phyloP scores from a whole-genome alignment of 1,140 invertebrate species.

The Phthorimaea operculella region DNA sequence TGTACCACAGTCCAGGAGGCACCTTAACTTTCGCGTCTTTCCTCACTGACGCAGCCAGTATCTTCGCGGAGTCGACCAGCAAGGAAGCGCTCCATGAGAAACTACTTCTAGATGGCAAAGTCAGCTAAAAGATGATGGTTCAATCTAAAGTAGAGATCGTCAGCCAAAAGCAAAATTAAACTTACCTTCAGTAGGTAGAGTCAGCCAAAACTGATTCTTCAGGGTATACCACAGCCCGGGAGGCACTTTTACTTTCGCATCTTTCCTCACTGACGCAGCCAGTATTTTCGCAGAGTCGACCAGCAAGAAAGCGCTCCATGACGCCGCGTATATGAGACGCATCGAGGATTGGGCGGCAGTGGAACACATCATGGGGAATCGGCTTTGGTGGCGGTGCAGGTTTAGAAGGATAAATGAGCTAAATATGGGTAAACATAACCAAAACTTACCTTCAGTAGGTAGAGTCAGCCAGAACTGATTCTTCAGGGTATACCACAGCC shows the following conservation, averaged over 20 bases:
- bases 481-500: slow-evolving; percentile 31
- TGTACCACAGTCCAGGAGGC: slow-evolving; percentile 41
- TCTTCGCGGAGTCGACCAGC: slow-evolving; percentile 43
- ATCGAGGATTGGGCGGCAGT: slow-evolving; percentile 81
- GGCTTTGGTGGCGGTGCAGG: slow-evolving; percentile 66
- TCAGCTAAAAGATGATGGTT: too few relatives aligned
- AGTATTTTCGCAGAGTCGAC: slow-evolving; percentile 47
- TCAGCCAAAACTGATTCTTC: slow-evolving; percentile 47
- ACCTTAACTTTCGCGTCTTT: slow-evolving; percentile 10
- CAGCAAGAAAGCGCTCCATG: slow-evolving; percentile 57
- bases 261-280: slow-evolving; percentile 15
- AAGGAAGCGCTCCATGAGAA: slow-evolving; percentile 66
- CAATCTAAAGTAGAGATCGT: slow-evolving; percentile 80
- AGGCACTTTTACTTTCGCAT: slow-evolving; percentile 19
- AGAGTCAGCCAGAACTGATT: slow-evolving; percentile 48
- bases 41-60: slow-evolving; percentile 24
- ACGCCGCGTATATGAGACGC: slow-evolving; percentile 73
- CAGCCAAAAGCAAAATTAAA: slow-evolving; percentile 81
- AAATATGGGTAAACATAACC: too few relatives aligned
- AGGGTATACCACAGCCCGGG: slow-evolving; percentile 37
- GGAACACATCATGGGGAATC: slow-evolving; percentile 83
- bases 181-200: slow-evolving; percentile 70
- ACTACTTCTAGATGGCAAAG: slow-evolving; percentile 75
- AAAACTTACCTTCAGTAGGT: too few relatives aligned
- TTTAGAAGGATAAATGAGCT: slow-evolving; percentile 81